phyloP scores from a whole-genome alignment of 2,888 invertebrate species.

The Molorchus minor region DNA sequence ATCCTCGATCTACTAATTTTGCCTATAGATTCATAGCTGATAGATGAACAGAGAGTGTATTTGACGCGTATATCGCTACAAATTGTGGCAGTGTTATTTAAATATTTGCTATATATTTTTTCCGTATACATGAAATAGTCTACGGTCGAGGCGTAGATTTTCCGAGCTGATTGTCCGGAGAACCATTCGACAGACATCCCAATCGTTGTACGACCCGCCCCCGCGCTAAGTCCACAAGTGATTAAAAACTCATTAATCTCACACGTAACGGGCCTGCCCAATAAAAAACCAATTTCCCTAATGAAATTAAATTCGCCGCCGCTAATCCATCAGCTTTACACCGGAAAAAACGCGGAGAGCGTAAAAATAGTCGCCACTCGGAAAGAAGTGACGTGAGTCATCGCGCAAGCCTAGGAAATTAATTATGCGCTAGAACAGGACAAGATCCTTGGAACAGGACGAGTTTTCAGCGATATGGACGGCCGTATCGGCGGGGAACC shows the following conservation, averaged over 20 bases:
- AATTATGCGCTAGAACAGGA: conserved; percentile 23
- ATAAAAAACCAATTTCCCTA: conserved; percentile 51
- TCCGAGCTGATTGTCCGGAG: too few relatives aligned
- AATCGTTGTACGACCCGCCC: neutral
- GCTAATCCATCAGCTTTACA: conserved; percentile 50
- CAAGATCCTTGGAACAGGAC: conserved; percentile 23
- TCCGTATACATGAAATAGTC: too few relatives aligned
- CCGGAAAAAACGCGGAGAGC: conserved; percentile 36
- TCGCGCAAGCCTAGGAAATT: conserved; percentile 20
- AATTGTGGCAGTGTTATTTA: too few relatives aligned
- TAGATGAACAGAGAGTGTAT: too few relatives aligned
- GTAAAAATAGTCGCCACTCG: conserved; percentile 23
- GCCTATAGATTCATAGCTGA: too few relatives aligned
- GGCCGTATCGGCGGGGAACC: conserved; percentile 12
- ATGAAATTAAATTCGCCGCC: conserved; percentile 50
- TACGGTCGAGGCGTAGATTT: too few relatives aligned
- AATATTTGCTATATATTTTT: too few relatives aligned
- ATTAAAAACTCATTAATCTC: conserved; percentile 54
- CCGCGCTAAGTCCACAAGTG: conserved; percentile 31
- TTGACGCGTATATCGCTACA: too few relatives aligned
- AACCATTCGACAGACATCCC: neutral
- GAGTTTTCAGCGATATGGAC: conserved; percentile 5
- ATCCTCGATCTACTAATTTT: too few relatives aligned
- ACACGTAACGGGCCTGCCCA: conserved; percentile 35
- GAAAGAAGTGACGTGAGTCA: conserved; percentile 19